Evolutionary conservation across 2,888 invertebrate genomes (phyloP), one percentile per base, ranked within the genome.

Genomic region (Laspeyria flexula): DNA sequence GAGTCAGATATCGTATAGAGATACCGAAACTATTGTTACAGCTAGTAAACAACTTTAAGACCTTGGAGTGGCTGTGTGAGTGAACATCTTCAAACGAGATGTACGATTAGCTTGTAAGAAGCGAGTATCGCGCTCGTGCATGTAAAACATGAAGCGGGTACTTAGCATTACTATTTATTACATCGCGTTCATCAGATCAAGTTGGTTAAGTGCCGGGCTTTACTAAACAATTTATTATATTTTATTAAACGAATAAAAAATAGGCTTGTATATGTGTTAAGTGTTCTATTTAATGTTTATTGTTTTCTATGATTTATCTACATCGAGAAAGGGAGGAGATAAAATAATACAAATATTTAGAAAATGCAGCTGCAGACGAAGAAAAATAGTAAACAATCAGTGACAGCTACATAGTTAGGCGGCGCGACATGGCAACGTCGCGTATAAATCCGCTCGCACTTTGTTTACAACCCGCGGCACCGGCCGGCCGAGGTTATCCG

Each of bases 351-450:
- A n/a, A n/a, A n/a, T n/a, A 29, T 25, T 33, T 30, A 10, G 13
- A 40, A 44, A 13, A 39, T 43, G 46, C 33, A 55, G 41, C 38
- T 25, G 27, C 34, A 51, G 43, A 45, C 52, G 35, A 40, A 50
- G 54, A 61, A 65, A 71, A 67, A 68, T 72, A 71, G 77, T 73
- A 73, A 75, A 73, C 77, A 78, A 68, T 55, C 65, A 65, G 72
- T 76, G 81, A 74, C 77, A 79, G 75, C 64, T 65, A 58, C 58
- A 59, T 63, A 68, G 59, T 69, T 56, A 65, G 63, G 71, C 60
- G 56, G 67, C 60, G 68, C 78, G 75, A 76, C 68, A 77, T 72
- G 85, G 85, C 86, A 83, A 84, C 85, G 84, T 80, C 83, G 84
- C 85, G 70, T 65, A 68, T 59, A 72, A 73, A 74, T 79, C 75